Base-by-base conservation (phyloP, 2,797 vertebrate species). In the Glossophaga mutica region DNA sequence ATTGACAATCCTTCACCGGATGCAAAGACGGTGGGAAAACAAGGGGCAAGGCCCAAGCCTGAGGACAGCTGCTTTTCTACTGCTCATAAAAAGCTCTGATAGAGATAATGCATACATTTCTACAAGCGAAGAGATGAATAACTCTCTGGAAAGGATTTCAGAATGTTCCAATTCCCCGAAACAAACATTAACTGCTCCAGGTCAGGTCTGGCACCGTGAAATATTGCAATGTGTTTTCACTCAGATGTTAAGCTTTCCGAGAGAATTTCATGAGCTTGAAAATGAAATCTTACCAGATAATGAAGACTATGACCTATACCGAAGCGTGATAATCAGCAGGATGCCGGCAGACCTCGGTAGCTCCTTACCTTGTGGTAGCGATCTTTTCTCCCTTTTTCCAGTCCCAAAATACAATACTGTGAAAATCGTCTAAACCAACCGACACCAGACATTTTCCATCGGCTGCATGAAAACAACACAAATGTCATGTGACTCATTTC, bases 311-410 rank as follows among this genome's bases (percentile, higher is more conserved):
- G 48, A n/a, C n/a, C 29, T 81, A 67, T 74, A 52, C 34, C 22
- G 62, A 88, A 70, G 46, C 1, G 0, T 78, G 81, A 24, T 29
- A 46, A 59, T 37, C 6, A 26, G 86, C 55, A 84, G 39, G 12
- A 22, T 4, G 32, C n/a, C 2, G 10, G 73, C 39, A 59, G 16
- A 34, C 4, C 2, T 6, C 18, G 11, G 62, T 15, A 37, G 32
- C 29, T 87, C 91, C 98, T 97, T 98, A 99, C 99, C 99, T 99
- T 94, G 99, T 99, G 78, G 99, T 99, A 46, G 99, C 99, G 92
- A 99, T 98, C 94, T 99, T 99, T 97, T 99, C 99, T 92, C 99
- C 99, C 97, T 99, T 99, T 97, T 99, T 99, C 99, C 99, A 99
- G 96, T 99, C 99, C 99, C 99, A 99, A 96, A 99, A 98, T 59